A percentile compares a stretch with the other conserved stretches of the same genome.
Conservation (phyloP, 1,140 invertebrate genomes). For the Drosophila parvula region DNA sequence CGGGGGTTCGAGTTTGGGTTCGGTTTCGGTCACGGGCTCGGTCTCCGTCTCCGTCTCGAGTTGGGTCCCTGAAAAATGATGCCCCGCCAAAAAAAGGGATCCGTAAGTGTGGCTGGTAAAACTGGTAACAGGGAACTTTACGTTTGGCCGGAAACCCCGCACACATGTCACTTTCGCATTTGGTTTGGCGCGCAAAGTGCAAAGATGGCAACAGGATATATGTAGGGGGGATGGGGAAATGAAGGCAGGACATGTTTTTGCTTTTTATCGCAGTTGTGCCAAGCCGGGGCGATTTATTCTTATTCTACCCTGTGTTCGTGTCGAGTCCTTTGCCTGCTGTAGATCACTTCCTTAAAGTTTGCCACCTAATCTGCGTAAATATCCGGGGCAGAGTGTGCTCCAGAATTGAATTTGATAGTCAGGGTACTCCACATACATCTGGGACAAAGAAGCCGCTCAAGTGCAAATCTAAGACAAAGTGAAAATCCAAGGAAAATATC, state of each 20-base stretch:
- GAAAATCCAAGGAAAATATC: constrained; percentile 40
- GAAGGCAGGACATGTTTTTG: constrained; percentile 59
- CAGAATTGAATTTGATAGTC: constrained; percentile 22
- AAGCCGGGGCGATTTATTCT: constrained; percentile 37
- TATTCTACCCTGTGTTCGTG: constrained; percentile 3
- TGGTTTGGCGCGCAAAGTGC: constrained; percentile 2
- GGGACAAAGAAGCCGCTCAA: constrained; percentile 29
- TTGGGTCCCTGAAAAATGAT: constrained; percentile 62
- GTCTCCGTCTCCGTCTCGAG: too few species aligned
- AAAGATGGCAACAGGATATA: background rate
- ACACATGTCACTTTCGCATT: constrained; percentile 37
- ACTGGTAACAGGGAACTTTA: constrained; percentile 53
- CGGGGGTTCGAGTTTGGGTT: constrained; percentile 3
- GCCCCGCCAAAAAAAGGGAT: constrained; percentile 1
- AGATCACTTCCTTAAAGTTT: constrained; percentile 31
- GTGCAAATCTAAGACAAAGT: constrained; percentile 38
- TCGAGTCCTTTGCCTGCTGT: background rate
- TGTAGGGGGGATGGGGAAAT: background rate
- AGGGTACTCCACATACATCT: background rate
- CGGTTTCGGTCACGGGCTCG: background rate
- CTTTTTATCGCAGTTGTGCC: constrained; percentile 65
- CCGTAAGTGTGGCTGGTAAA: constrained; percentile 56
- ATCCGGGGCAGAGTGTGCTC: constrained; percentile 12
- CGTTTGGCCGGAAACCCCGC: constrained; percentile 14
- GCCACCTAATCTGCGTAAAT: constrained; percentile 24